Evolutionary conservation across 2,888 invertebrate genomes (phyloP).

Genomic region (Ectropis crepuscularia): DNA sequence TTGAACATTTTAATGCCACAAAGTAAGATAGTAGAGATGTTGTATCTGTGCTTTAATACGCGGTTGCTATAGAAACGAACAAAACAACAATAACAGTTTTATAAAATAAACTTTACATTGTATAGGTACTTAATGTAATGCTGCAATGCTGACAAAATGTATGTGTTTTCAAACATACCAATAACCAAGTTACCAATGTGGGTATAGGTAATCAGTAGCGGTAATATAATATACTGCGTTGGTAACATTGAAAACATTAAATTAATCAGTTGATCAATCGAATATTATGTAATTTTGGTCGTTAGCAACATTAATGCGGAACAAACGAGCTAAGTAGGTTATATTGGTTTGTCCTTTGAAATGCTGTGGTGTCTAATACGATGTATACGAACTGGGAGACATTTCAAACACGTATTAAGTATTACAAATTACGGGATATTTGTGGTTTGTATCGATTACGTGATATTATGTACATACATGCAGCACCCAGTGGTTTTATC

Average conservation of each 20-base stretch:
- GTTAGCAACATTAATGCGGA: constrained; percentile 38
- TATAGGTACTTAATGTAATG: too few species aligned
- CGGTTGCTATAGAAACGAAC: neutral
- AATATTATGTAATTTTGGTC: constrained; percentile 46
- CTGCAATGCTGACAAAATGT: too few species aligned
- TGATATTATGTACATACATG: too few species aligned
- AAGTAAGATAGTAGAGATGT: constrained; percentile 25
- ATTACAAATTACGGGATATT: too few species aligned
- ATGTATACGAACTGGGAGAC: too few species aligned
- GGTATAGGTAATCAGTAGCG: constrained; percentile 1
- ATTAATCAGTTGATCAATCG: constrained; percentile 43
- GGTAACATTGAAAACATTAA: constrained; percentile 31
- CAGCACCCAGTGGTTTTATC: too few species aligned
- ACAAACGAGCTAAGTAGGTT: neutral
- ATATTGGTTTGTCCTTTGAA: neutral
- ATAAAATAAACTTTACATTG: neutral
- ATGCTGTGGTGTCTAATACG: neutral
- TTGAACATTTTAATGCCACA: constrained; percentile 41
- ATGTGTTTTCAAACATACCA: too few species aligned
- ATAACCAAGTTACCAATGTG: neutral
- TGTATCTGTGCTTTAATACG: neutral
- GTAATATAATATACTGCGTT: constrained; percentile 7
- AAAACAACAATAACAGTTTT: neutral
- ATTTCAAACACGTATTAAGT: too few species aligned
- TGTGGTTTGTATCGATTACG: too few species aligned